Conservation (phyloP, 92 coral and sea anemone genomes). For the Epizoanthus illoricatus region DNA sequence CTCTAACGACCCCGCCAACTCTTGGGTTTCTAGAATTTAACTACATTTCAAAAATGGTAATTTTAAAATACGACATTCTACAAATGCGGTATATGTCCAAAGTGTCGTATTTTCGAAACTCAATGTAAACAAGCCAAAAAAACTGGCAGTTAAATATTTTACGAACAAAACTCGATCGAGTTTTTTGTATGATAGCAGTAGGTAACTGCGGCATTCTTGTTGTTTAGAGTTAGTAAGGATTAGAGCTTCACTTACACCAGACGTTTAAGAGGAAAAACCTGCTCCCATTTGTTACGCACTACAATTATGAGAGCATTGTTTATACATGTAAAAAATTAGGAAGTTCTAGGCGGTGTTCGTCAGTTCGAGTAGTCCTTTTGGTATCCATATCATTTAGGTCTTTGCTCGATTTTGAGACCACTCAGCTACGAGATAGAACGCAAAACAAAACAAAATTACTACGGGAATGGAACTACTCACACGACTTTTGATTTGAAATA, state of each 20-base stretch:
- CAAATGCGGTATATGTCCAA: conserved; percentile 8
- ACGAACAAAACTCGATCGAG: conserved; percentile 33
- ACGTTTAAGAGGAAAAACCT: conserved; percentile 13
- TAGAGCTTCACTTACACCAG: not conserved
- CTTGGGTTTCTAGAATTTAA: not conserved
- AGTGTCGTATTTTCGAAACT: conserved; percentile 30
- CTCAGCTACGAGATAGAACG: conserved; percentile 8
- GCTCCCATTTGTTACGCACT: conserved; percentile 28
- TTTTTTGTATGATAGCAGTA: not conserved
- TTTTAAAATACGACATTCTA: not conserved
- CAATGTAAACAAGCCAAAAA: conserved; percentile 36
- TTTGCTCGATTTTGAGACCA: not conserved
- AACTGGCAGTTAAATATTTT: conserved; percentile 36
- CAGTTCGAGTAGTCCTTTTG: conserved; percentile 10
- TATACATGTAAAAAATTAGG: conserved; percentile 74
- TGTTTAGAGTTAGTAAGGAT: not conserved
- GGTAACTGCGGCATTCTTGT: not conserved
- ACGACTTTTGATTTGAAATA: not conserved
- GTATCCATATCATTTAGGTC: not conserved
- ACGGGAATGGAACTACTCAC: not conserved
- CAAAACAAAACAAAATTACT: not conserved
- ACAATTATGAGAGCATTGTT: conserved; percentile 74
- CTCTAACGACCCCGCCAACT: not conserved
- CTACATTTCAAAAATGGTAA: not conserved
- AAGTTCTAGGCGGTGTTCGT: conserved; percentile 40